Percentiles rank a stretch among this genome's conserved stretches.
Evolutionary conservation across 1,140 invertebrate genomes (phyloP).

Genomic region (Argopecten irradians): DNA sequence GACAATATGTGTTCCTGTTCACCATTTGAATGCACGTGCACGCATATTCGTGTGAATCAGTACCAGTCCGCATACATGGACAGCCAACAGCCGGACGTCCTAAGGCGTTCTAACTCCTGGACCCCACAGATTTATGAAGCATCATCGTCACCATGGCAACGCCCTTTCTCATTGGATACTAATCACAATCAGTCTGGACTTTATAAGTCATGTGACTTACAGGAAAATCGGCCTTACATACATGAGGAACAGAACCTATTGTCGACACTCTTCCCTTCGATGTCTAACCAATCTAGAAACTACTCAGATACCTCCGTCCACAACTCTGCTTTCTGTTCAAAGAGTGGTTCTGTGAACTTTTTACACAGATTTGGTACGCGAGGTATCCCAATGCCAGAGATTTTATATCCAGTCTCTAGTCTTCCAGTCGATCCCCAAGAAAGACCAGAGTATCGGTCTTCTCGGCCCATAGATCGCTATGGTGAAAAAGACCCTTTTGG

Average conservation of each 20-base stretch:
- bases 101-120: constrained; percentile 45
- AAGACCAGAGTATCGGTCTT: not conserved
- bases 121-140: constrained; percentile 57
- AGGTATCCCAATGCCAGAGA: constrained; percentile 7
- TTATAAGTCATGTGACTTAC: not conserved
- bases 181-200: constrained; percentile 27
- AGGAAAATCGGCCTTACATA: not conserved
- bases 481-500: not conserved
- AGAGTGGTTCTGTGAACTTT: not conserved
- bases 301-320: not conserved
- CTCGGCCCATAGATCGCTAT: not conserved
- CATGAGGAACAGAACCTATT: not conserved
- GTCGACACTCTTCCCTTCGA: not conserved
- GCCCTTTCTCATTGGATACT: constrained; percentile 36
- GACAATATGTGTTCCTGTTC: constrained; percentile 76
- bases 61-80: constrained; percentile 46
- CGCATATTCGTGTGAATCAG: constrained; percentile 50
- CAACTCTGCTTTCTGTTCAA: constrained; percentile 6
- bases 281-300: constrained; percentile 6
- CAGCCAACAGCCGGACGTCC: constrained; percentile 30
- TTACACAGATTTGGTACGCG: not conserved
- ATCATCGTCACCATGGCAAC: constrained; percentile 49
- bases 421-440: not conserved
- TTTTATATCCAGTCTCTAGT: not conserved
- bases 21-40: constrained; percentile 76